Evolutionary conservation across 2,888 invertebrate species (phyloP), one percentile per base, ranked within the genome.

Genomic region (Drepanosiphum platanoidis): DNA sequence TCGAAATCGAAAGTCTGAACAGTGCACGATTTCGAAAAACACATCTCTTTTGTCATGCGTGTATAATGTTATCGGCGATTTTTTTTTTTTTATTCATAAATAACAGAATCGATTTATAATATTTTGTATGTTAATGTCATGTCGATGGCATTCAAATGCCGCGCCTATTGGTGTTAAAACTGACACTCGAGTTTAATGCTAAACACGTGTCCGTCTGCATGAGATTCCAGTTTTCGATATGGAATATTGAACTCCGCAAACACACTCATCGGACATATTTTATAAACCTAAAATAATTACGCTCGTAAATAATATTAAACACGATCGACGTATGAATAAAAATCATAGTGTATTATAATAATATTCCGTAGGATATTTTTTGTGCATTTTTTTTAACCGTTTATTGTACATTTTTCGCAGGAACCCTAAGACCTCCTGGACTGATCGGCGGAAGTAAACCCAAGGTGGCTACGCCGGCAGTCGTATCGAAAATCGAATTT

Each of bases 401-500:
- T n/a, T 5, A 4, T 61, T 61, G 9, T 32, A 15, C 13, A 15
- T 77, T 88, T 87, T 88, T 93, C 92, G 86, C 92, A 96, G 96
- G 96, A 89, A 96, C 96, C 36, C 91, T 96, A 86, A 92, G 96
- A 89, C 96, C 96, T 87, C 96, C 96, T 42, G 96, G 96, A 30
- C 92, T 97, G 88, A 97, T 97, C 88, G 97, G 97, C 86, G 97
- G 98, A 87, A 97, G 97, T 90, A 98, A 98, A 90, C 97, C 97
- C 7, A 98, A 98, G 91, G 98, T 98, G 86, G 98, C 98, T 86
- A 98, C 98, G 46, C 98, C 98, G 34, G 95, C 96, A 22, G 98
- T 98, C 80, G 98, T 98, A 87, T 95, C 97, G 87, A 98, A 98
- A 92, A 98, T 98, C 89, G 98, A 98, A 91, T 96, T 97, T 90